Percentiles rank a stretch among this genome's conserved stretches.
Evolutionary conservation across 2,888 invertebrate genomes (phyloP).

Genomic region (Nymphalis c-album): DNA sequence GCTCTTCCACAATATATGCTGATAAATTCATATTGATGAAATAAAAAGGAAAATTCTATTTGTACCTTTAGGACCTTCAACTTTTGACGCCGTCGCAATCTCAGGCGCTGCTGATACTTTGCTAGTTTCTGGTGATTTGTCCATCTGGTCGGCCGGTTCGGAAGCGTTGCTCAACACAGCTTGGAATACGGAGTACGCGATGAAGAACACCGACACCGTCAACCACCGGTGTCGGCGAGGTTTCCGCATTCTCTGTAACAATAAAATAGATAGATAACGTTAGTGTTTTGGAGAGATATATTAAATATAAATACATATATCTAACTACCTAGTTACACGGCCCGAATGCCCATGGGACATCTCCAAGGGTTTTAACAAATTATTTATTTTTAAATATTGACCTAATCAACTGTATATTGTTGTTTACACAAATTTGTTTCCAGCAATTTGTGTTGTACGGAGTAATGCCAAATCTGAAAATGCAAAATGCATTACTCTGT

Average conservation of each 20-base stretch:
- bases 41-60: neutral
- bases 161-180: conserved; percentile 65
- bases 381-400: no score
- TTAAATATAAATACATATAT: no score
- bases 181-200: conserved; percentile 84
- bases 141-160: conserved; percentile 41
- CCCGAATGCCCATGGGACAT: no score
- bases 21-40: no score
- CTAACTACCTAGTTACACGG: no score
- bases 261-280: neutral
- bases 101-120: conserved; percentile 34
- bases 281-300: neutral
- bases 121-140: conserved; percentile 33
- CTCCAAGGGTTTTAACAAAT: no score
- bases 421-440: no score
- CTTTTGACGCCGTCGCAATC: conserved; percentile 14
- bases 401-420: no score
- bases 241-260: conserved; percentile 81
- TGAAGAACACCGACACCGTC: conserved; percentile 84
- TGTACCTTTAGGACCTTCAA: conserved; percentile 19
- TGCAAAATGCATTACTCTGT: no score
- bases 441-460: no score
- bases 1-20: no score
- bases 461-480: no score
- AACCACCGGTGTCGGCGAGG: conserved; percentile 85